Evolutionary conservation across 1,140 invertebrate genomes (phyloP).

Genomic region (Holotrichia oblita): DNA sequence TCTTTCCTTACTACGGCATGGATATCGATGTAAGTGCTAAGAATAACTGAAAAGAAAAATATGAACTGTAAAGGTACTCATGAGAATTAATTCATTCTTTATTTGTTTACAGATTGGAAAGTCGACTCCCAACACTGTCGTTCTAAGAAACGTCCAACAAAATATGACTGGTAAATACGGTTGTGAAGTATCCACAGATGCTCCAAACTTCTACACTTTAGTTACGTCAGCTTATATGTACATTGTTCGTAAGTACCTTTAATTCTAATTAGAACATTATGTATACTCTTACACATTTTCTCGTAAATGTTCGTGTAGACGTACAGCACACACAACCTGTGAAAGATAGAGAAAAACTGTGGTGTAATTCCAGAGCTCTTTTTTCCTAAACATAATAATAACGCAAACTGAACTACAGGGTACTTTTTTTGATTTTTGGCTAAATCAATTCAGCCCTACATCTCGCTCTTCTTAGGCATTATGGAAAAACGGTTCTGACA

Average conservation of each 20-base stretch:
- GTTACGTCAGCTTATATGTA: slow-evolving; percentile 73
- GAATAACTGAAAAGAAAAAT: not conserved
- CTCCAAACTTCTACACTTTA: slow-evolving; percentile 74
- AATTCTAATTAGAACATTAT: not conserved
- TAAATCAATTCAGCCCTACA: no score
- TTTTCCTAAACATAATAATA: no score
- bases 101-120: slow-evolving; percentile 56
- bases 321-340: no score
- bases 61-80: no score
- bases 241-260: slow-evolving; percentile 72
- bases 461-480: no score
- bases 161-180: slow-evolving; percentile 73
- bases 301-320: no score
- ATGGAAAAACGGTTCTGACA: no score
- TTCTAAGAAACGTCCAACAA: slow-evolving; percentile 72
- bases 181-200: slow-evolving; percentile 80
- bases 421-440: no score
- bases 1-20: slow-evolving; percentile 70
- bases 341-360: no score
- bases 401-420: no score
- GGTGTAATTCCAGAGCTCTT: no score
- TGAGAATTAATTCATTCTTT: not conserved
- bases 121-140: slow-evolving; percentile 71
- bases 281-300: no score
- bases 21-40: slow-evolving; percentile 79